phyloP scores from a whole-genome alignment of 2,888 invertebrate species.

The Zhengitettix transpicula region DNA sequence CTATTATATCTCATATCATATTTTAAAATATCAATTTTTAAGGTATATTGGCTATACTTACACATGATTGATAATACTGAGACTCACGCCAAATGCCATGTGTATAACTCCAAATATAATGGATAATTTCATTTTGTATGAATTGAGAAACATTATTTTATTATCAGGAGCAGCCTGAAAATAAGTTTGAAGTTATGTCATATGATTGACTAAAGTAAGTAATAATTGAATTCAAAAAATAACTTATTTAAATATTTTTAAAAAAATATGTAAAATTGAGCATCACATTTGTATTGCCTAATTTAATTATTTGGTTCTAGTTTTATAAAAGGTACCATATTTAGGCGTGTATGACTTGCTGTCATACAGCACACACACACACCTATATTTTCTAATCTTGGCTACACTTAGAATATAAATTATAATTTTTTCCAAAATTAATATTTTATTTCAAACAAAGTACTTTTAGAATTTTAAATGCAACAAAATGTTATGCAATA shows the following conservation, averaged over 20 bases:
- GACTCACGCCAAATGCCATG: conserved; percentile 88
- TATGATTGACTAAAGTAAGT: not conserved
- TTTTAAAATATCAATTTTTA: no score
- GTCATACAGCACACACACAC: no score
- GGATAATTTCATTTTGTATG: conserved; percentile 90
- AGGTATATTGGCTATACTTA: conserved; percentile 26
- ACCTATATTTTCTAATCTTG: no score
- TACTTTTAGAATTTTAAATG: not conserved
- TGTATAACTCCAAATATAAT: conserved; percentile 94
- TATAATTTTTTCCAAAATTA: no score
- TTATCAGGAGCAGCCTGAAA: conserved; percentile 42
- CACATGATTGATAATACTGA: conserved; percentile 72
- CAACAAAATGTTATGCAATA: not conserved
- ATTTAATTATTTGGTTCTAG: no score
- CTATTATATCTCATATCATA: no score
- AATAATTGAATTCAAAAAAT: not conserved
- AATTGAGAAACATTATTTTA: conserved; percentile 80
- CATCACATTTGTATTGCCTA: no score
- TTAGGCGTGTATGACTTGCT: no score
- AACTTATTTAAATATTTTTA: not conserved
- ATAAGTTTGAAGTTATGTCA: not conserved
- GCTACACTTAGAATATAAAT: no score
- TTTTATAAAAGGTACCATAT: no score
- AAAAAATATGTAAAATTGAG: no score
- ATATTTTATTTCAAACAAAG: not conserved